Conservation (phyloP, 2,888 invertebrate genomes). For the Cantharis rustica region DNA sequence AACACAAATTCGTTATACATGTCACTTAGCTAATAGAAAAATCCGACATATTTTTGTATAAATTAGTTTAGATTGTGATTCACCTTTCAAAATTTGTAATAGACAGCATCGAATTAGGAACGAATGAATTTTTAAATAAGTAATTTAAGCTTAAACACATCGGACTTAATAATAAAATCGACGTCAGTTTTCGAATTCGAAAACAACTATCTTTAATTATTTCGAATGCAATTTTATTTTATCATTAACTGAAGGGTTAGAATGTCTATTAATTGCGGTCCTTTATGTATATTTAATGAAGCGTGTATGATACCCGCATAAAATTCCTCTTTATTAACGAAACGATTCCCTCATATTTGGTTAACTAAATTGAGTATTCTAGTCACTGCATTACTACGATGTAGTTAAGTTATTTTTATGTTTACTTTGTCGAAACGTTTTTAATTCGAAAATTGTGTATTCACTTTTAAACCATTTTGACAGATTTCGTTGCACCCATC, state of each 20-base stretch:
- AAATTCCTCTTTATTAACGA: background rate
- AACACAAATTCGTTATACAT: constrained; percentile 9
- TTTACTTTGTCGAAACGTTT: background rate
- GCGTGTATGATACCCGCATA: background rate
- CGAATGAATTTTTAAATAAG: constrained; percentile 3
- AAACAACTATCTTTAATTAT: constrained; percentile 1
- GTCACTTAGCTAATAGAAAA: constrained; percentile 34
- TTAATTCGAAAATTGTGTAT: background rate
- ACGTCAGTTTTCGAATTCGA: background rate
- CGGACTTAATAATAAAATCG: background rate
- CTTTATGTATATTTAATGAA: background rate
- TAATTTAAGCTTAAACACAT: background rate
- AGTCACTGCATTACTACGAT: background rate
- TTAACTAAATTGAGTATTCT: background rate
- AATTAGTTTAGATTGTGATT: constrained; percentile 33
- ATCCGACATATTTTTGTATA: constrained; percentile 42
- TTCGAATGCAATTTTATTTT: background rate
- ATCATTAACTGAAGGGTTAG: background rate
- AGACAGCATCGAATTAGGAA: constrained; percentile 26
- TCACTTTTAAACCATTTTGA: background rate
- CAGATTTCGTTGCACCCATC: constrained; percentile 37
- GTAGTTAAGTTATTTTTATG: background rate
- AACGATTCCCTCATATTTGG: background rate
- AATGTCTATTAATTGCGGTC: background rate
- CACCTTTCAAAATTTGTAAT: constrained; percentile 24